A percentile compares a stretch with the other conserved stretches of the same genome.
Conservation (phyloP, 2,113 vertebrate species). For the Natator depressus region DNA sequence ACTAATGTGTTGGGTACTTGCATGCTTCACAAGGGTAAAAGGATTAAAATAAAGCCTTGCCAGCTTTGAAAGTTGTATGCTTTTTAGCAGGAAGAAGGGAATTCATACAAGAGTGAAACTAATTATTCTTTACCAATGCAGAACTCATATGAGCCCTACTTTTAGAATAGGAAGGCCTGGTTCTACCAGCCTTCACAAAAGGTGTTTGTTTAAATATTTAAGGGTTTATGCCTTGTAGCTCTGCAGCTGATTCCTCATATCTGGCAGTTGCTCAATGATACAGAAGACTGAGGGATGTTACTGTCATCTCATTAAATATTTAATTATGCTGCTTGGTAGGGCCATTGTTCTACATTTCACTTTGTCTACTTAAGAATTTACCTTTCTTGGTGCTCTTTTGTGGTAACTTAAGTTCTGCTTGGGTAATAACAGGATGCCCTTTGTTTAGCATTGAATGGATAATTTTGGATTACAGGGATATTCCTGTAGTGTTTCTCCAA, state of each 20-base stretch:
- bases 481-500: too few species aligned
- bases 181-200: neutral
- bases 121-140: neutral
- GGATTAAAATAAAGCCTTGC: neutral
- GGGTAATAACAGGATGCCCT: too few species aligned
- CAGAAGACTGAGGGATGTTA: too few species aligned
- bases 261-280: too few species aligned
- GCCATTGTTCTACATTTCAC: too few species aligned
- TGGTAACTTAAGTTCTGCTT: too few species aligned
- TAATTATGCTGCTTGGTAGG: too few species aligned
- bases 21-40: neutral
- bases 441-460: too few species aligned
- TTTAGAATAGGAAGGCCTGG: neutral
- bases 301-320: too few species aligned
- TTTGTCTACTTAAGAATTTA: too few species aligned
- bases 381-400: too few species aligned
- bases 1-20: neutral
- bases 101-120: neutral
- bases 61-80: fast-evolving
- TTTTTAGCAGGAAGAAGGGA: neutral
- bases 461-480: too few species aligned
- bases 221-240: neutral
- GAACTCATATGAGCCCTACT: neutral
- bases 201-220: neutral
- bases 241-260: neutral